A percentile compares a stretch with the other conserved stretches of the same genome.
These are phyloP conservation scores for Lasiurus borealis DNA, from an alignment of 2,113 vertebrate genomes.

Conservation along the genomic window DNA sequence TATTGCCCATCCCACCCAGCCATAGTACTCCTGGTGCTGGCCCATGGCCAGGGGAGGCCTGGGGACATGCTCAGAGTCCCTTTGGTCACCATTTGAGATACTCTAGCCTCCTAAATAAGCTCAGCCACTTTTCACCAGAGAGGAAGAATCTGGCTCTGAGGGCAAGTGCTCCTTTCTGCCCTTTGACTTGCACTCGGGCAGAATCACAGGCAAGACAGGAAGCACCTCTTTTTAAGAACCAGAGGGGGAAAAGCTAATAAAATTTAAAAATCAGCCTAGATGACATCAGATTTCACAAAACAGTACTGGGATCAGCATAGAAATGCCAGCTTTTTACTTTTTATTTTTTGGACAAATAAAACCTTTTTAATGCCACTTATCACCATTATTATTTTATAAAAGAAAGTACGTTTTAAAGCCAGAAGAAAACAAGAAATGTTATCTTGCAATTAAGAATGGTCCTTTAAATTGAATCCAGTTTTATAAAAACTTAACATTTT, in stretches of 20 bases:
- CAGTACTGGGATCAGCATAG: no score
- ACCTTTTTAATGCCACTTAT: not conserved
- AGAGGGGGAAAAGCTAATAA: not conserved
- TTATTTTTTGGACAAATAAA: not conserved
- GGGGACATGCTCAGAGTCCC: not conserved
- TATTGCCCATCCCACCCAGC: not conserved
- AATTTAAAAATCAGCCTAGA: not conserved
- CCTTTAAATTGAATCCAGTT: not conserved
- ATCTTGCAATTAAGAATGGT: not conserved
- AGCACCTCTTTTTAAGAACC: not conserved
- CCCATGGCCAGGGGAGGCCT: not conserved
- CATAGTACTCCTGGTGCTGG: not conserved
- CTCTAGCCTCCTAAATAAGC: not conserved
- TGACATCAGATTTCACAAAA: not conserved
- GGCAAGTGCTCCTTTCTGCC: accelerated
- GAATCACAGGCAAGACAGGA: no score
- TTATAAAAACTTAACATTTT: not conserved
- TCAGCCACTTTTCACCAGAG: not conserved
- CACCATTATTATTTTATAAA: not conserved
- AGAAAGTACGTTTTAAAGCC: not conserved
- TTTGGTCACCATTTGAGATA: accelerated
- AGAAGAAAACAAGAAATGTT: not conserved
- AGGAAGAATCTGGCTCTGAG: not conserved
- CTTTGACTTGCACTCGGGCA: accelerated
- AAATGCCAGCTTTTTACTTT: not conserved